These are phyloP conservation scores for Clarias laeviceps DNA, from an alignment of 2,797 vertebrate species.

Conservation along the genomic window DNA sequence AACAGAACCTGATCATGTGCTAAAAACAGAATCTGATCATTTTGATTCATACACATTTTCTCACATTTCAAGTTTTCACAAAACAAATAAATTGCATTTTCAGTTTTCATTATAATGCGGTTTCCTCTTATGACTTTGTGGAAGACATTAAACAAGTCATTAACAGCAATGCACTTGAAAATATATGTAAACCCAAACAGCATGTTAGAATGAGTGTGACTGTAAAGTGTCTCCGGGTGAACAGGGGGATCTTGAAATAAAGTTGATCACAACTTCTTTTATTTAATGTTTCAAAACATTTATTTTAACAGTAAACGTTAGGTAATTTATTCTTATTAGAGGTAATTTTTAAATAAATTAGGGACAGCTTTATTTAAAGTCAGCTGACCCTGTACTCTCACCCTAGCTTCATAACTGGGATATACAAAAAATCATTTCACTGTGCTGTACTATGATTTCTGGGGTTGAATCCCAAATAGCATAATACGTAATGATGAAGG, in stretches of 20 bases:
- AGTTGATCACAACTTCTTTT: neutral
- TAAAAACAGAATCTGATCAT: neutral
- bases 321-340: neutral
- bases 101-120: neutral
- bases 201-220: neutral
- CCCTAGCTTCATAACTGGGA: no score
- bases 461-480: no score
- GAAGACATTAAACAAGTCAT: neutral
- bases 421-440: no score
- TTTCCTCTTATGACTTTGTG: neutral
- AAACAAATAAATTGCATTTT: neutral
- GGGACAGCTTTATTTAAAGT: neutral
- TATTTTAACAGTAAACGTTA: neutral
- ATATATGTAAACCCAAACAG: neutral
- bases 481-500: no score
- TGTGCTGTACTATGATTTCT: no score
- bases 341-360: neutral
- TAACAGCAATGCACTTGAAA: neutral
- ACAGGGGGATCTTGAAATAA: neutral
- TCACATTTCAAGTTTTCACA: no score
- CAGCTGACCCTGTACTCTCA: no score
- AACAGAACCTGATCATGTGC: neutral
- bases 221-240: neutral
- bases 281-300: neutral
- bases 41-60: no score